Evolutionary conservation across 64 coral and sea anemone genomes (phyloP).

Genomic region (Montipora capricornis): DNA sequence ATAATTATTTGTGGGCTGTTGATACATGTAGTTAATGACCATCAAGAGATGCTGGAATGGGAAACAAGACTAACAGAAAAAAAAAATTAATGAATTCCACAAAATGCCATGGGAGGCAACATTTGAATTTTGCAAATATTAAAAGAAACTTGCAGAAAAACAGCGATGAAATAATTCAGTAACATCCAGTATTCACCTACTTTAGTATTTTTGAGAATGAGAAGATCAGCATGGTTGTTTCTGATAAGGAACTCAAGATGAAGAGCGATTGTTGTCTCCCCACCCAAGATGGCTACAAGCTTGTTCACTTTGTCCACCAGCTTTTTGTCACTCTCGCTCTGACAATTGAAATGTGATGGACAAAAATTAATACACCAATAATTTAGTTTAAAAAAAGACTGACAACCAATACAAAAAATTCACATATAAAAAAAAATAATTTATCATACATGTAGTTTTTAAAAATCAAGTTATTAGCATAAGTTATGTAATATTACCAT

Average conservation of each 20-base stretch:
- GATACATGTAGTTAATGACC: no score
- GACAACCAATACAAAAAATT: neutral
- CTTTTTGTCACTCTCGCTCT: constrained; percentile 93
- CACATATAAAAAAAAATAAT: neutral
- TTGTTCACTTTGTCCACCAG: constrained; percentile 90
- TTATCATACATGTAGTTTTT: no score
- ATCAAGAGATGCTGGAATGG: no score
- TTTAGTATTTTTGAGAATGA: constrained; percentile 99
- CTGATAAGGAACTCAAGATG: constrained; percentile 98
- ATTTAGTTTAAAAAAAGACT: neutral
- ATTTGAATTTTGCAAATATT: no score
- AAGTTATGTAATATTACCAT: no score
- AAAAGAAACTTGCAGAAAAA: neutral
- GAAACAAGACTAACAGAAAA: no score
- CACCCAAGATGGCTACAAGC: constrained; percentile 88
- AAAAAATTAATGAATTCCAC: no score
- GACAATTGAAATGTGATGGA: neutral
- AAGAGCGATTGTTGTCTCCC: constrained; percentile 91
- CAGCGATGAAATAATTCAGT: neutral
- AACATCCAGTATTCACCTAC: constrained; percentile 4
- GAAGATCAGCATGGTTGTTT: constrained; percentile 97
- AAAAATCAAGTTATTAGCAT: no score
- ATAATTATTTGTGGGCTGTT: no score
- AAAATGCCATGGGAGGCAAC: no score
- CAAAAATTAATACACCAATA: neutral